Conservation (phyloP, 2,888 invertebrate genomes). For the Mesorhabditis spiculigera region DNA sequence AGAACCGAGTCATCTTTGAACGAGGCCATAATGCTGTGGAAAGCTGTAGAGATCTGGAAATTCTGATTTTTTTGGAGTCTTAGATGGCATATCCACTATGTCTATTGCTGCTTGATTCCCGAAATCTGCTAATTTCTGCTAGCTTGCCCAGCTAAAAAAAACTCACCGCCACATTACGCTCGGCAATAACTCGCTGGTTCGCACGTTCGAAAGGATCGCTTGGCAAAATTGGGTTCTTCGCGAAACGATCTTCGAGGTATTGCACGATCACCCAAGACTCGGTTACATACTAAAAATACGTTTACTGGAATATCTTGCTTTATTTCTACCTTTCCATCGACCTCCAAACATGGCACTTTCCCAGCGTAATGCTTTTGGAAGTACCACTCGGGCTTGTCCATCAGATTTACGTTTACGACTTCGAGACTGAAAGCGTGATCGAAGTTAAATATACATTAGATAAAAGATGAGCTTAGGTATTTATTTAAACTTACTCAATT, state of each 20-base stretch:
- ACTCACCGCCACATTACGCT: conserved; percentile 64
- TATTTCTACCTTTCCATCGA: conserved; percentile 61
- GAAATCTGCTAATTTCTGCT: too few species aligned
- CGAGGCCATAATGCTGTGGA: conserved; percentile 21
- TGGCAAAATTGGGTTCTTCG: conserved; percentile 68
- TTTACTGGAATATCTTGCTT: conserved; percentile 54
- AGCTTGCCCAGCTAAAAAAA: too few species aligned
- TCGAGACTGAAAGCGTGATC: conserved; percentile 23
- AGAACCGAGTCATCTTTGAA: conserved; percentile 21
- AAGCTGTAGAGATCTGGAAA: conserved; percentile 24
- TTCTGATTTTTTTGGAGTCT: neutral
- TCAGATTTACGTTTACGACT: conserved; percentile 35
- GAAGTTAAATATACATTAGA: too few species aligned
- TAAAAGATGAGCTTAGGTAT: conserved; percentile 26
- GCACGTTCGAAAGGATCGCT: conserved; percentile 70
- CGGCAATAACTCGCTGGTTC: conserved; percentile 72
- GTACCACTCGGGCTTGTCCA: conserved; percentile 76
- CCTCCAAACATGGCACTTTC: conserved; percentile 76
- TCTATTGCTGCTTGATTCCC: too few species aligned
- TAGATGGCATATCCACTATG: too few species aligned
- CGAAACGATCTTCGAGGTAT: conserved; percentile 78
- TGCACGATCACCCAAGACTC: conserved; percentile 78
- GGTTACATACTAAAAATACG: conserved; percentile 66
- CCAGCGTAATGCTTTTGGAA: conserved; percentile 62
- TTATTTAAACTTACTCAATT: conserved; percentile 21